Percentiles rank a stretch among this genome's conserved stretches.
These are phyloP conservation scores for Pachyuromys duprasi DNA, from an alignment of 2,797 vertebrate genomes.

Conservation along the genomic window DNA sequence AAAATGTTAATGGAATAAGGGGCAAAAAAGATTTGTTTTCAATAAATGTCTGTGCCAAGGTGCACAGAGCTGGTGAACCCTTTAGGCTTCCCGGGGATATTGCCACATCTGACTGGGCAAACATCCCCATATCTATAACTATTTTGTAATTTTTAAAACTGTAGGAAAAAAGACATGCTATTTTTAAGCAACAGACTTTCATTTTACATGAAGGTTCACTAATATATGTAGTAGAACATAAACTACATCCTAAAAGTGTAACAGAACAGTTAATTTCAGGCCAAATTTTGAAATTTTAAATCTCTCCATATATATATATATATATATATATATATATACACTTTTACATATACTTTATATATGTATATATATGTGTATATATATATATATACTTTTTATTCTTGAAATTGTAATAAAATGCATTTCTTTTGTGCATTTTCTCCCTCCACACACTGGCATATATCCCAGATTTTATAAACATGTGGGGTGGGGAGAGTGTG, in stretches of 20 bases:
- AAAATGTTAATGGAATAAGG: conserved; percentile 71
- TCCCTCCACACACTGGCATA: background rate
- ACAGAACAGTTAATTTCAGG: background rate
- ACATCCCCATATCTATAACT: conserved; percentile 5
- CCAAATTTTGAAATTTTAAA: background rate
- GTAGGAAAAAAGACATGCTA: background rate
- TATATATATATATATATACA: background rate
- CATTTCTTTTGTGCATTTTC: background rate
- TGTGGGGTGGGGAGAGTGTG: background rate
- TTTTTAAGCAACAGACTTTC: background rate
- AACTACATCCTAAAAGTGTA: background rate
- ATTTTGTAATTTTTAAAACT: background rate
- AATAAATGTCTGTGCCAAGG: conserved; percentile 28
- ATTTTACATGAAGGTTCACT: background rate
- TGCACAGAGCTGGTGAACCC: background rate
- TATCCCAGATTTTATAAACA: background rate
- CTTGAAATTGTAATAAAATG: background rate
- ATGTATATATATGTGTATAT: accelerated
- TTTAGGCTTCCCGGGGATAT: background rate
- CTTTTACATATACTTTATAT: background rate
- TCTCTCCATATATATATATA: background rate
- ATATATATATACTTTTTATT: background rate
- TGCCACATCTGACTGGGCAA: conserved; percentile 29
- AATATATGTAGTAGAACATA: background rate
- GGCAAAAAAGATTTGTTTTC: conserved; percentile 36